Percentiles rank a stretch among this genome's conserved stretches.
phyloP scores from a whole-genome alignment of 2,888 invertebrate species.

The Caenorhabditis afra region DNA sequence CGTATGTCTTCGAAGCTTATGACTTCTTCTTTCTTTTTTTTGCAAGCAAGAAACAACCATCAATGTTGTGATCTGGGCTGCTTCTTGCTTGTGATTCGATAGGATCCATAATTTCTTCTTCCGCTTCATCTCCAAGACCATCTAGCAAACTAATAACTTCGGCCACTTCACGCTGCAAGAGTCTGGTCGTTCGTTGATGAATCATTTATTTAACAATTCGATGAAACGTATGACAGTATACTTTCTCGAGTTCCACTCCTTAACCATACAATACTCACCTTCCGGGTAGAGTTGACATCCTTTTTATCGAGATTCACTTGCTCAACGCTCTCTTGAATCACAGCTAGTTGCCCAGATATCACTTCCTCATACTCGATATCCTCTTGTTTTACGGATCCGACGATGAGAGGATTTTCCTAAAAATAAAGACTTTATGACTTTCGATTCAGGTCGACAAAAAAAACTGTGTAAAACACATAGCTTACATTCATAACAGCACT shows the following conservation, averaged over 20 bases:
- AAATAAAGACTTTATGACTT: slow-evolving; percentile 17
- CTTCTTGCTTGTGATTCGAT: background rate
- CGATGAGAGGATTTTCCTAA: slow-evolving; percentile 58
- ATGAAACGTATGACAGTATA: too few relatives aligned
- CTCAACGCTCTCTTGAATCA: slow-evolving; percentile 41
- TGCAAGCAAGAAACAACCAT: too few relatives aligned
- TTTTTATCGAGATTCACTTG: slow-evolving; percentile 36
- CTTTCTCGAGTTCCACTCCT: too few relatives aligned
- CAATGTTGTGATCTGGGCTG: background rate
- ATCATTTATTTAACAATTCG: too few relatives aligned
- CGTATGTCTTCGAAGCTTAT: too few relatives aligned
- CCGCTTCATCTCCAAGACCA: slow-evolving; percentile 63
- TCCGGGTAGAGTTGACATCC: slow-evolving; percentile 20
- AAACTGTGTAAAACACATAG: background rate
- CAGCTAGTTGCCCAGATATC: slow-evolving; percentile 33
- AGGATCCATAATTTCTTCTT: slow-evolving; percentile 53
- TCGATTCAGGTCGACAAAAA: too few relatives aligned
- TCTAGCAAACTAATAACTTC: slow-evolving; percentile 64
- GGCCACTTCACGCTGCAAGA: slow-evolving; percentile 61
- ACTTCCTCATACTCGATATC: slow-evolving; percentile 45
- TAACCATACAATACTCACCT: background rate
- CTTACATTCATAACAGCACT: slow-evolving; percentile 63
- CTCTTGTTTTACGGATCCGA: slow-evolving; percentile 40
- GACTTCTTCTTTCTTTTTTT: too few relatives aligned
- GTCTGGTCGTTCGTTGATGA: too few relatives aligned